phyloP scores from a whole-genome alignment of 1,140 invertebrate species.

The Microplitis demolitor region DNA sequence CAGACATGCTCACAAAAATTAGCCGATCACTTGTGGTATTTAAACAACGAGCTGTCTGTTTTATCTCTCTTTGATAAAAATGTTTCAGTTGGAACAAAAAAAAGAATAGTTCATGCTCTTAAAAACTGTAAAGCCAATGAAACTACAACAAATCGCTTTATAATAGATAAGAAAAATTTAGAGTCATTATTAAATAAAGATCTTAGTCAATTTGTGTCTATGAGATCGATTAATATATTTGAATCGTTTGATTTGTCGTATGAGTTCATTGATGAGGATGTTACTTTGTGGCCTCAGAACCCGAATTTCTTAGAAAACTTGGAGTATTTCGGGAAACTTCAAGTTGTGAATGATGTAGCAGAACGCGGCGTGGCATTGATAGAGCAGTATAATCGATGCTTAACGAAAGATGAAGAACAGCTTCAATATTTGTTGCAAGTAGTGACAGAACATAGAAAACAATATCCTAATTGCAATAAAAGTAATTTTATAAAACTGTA shows the following conservation, averaged over 20 bases:
- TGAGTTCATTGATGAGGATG: conserved; percentile 5
- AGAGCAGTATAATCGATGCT: conserved; percentile 3
- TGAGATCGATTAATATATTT: too few species aligned
- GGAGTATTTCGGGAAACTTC: not conserved
- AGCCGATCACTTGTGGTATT: too few species aligned
- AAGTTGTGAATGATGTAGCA: not conserved
- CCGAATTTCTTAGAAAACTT: not conserved
- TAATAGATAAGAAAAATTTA: too few species aligned
- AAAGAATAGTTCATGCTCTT: conserved; percentile 1
- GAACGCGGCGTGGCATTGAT: conserved; percentile 11
- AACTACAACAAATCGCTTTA: too few species aligned
- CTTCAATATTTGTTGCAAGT: too few species aligned
- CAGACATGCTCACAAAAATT: not conserved
- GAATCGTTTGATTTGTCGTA: conserved; percentile 4
- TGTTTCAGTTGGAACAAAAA: not conserved
- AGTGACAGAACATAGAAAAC: too few species aligned
- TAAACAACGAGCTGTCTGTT: too few species aligned
- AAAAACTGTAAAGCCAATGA: conserved; percentile 10
- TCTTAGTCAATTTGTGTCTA: too few species aligned
- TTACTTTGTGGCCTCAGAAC: not conserved
- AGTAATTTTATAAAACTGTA: too few species aligned
- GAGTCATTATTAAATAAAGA: too few species aligned
- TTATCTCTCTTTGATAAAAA: too few species aligned
- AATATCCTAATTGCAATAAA: too few species aligned
- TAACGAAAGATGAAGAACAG: conserved; percentile 21